These are phyloP conservation scores for Caenorhabditis sp. DNA, from an alignment of 2,888 invertebrate genomes.

Conservation along the genomic window DNA sequence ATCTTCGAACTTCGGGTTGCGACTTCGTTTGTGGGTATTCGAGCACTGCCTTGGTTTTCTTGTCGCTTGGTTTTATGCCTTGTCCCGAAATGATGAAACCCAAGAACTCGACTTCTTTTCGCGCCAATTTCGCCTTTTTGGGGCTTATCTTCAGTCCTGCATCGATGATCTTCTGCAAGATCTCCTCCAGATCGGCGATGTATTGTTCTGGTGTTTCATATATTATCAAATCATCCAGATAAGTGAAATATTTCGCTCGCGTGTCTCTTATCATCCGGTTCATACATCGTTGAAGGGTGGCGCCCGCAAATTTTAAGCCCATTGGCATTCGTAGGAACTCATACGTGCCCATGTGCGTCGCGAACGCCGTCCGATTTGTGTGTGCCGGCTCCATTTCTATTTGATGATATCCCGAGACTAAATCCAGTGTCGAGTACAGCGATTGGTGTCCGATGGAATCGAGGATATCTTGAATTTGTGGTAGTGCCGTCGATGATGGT, in stretches of 20 bases:
- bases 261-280: constrained; percentile 3
- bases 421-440: constrained; percentile 29
- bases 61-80: constrained; percentile 39
- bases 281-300: constrained; percentile 27
- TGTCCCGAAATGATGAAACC: constrained; percentile 32
- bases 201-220: constrained; percentile 12
- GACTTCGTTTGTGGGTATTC: constrained; percentile 21
- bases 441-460: constrained; percentile 7
- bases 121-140: constrained; percentile 36
- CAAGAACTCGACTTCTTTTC: constrained; percentile 25
- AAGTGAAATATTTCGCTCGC: constrained; percentile 12
- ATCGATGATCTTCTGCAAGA: constrained; percentile 14
- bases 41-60: constrained; percentile 24
- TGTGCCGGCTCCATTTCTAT: constrained; percentile 11
- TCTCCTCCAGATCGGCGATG: constrained; percentile 33
- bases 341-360: constrained; percentile 10
- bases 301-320: no score
- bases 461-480: constrained; percentile 15
- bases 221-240: constrained; percentile 35
- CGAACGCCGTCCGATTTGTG: constrained; percentile 27
- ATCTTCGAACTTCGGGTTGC: constrained; percentile 22
- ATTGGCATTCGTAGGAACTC: constrained; percentile 25
- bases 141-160: constrained; percentile 39
- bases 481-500: constrained; percentile 10
- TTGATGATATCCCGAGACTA: constrained; percentile 29